These are phyloP conservation scores for Rhynchonycteris naso DNA, from an alignment of 2,797 vertebrate species.

Conservation along the genomic window DNA sequence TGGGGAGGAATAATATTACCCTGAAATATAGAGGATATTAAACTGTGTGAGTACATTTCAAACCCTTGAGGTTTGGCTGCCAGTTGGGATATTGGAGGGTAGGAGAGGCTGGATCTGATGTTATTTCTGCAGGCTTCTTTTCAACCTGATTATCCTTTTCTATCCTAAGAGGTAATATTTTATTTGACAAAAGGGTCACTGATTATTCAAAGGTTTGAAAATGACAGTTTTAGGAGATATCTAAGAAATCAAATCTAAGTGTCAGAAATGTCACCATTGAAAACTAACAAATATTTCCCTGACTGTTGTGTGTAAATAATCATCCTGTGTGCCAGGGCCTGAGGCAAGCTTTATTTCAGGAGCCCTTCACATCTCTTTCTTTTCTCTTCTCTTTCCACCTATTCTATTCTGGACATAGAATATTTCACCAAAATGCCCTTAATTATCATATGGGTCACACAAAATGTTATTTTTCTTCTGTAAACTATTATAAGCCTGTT, in stretches of 20 bases:
- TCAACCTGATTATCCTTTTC: not conserved
- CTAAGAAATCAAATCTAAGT: conserved; percentile 34
- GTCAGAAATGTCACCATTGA: conserved; percentile 36
- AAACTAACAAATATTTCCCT: conserved; percentile 30
- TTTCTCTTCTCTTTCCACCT: conserved; percentile 21
- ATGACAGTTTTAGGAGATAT: not conserved
- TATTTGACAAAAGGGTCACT: conserved; percentile 46
- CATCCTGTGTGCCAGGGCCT: not conserved
- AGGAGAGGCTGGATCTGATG: not conserved
- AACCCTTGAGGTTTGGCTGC: not conserved
- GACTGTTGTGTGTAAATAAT: conserved; percentile 47
- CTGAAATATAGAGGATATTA: not conserved
- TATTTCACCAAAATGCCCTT: conserved; percentile 23
- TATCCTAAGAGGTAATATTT: conserved; percentile 32
- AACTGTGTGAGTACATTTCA: not conserved
- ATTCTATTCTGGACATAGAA: conserved; percentile 12
- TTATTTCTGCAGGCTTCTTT: not conserved
- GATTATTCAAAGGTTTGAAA: conserved; percentile 54
- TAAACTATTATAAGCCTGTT: not conserved
- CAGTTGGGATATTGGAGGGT: not conserved
- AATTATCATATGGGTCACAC: not conserved
- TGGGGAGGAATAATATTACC: not conserved
- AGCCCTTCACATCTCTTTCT: not conserved
- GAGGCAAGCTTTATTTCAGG: conserved; percentile 67
- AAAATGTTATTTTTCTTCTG: conserved; percentile 27